Evolutionary conservation across 2,888 invertebrate genomes (phyloP).

Genomic region (Andrena marginata): DNA sequence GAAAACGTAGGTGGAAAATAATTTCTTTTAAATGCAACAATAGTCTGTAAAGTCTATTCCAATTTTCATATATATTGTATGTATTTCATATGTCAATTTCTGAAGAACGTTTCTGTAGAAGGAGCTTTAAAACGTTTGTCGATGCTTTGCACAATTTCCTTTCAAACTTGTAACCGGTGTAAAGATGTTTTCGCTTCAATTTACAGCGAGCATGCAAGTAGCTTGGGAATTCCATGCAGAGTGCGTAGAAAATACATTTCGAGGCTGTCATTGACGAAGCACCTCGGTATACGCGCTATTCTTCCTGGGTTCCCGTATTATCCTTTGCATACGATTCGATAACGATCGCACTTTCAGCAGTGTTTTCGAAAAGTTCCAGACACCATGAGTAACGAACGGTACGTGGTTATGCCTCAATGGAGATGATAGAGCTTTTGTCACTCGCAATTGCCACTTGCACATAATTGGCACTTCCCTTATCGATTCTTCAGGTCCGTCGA

Average conservation of each 20-base stretch:
- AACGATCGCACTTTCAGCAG: slow-evolving; percentile 7
- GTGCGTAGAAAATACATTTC: slow-evolving; percentile 1
- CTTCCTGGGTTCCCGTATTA: neutral
- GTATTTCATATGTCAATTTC: neutral
- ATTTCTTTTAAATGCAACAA: too few relatives aligned
- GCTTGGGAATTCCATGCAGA: neutral
- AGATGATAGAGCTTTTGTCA: slow-evolving; percentile 40
- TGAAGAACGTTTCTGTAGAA: neutral
- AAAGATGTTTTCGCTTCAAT: neutral
- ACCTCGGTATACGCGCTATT: neutral
- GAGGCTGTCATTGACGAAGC: neutral
- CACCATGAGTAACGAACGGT: neutral
- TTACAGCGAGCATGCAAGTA: neutral
- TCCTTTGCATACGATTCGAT: neutral
- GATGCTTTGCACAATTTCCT: neutral
- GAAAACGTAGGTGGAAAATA: too few relatives aligned
- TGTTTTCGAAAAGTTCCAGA: slow-evolving; percentile 7
- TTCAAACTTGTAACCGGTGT: neutral
- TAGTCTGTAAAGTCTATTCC: too few relatives aligned
- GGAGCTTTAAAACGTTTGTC: neutral
- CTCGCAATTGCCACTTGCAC: slow-evolving; percentile 50
- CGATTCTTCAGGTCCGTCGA: slow-evolving; percentile 31
- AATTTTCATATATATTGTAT: too few relatives aligned
- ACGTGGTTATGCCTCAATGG: slow-evolving; percentile 19
- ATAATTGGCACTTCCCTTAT: slow-evolving; percentile 55